Conservation (phyloP, 92 coral and sea anemone genomes). For the Paramuricea clavata region DNA sequence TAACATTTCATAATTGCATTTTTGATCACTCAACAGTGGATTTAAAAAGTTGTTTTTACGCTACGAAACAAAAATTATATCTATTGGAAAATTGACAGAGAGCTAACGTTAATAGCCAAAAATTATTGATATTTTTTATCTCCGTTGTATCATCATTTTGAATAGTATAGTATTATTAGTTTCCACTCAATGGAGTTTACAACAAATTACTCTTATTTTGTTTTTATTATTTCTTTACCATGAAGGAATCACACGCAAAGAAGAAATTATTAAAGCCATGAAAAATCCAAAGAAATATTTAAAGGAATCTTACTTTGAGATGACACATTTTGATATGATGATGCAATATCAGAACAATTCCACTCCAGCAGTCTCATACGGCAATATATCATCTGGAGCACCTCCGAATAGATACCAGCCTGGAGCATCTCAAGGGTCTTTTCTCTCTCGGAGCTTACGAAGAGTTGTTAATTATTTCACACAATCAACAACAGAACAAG, state of each 20-base stretch:
- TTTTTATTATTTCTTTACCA: neutral
- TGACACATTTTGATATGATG: neutral
- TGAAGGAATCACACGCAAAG: conserved; percentile 27
- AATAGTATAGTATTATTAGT: too few species aligned
- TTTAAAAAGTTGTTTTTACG: too few species aligned
- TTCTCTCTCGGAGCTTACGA: neutral
- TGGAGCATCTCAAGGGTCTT: neutral
- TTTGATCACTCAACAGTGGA: too few species aligned
- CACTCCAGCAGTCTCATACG: neutral
- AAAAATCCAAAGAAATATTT: conserved; percentile 26
- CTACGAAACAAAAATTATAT: too few species aligned
- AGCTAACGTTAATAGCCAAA: too few species aligned
- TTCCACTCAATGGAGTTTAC: too few species aligned
- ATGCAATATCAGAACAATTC: neutral
- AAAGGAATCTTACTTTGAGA: neutral
- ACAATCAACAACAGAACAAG: neutral
- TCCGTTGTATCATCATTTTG: too few species aligned
- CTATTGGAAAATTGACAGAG: too few species aligned
- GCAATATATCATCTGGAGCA: neutral
- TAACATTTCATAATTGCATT: too few species aligned
- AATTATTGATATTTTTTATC: too few species aligned
- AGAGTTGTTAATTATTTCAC: neutral
- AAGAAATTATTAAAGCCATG: conserved; percentile 29
- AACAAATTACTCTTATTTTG: too few species aligned
- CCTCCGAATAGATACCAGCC: neutral